phyloP scores from a whole-genome alignment of 1,140 invertebrate species.

The Bombus cullumanus region DNA sequence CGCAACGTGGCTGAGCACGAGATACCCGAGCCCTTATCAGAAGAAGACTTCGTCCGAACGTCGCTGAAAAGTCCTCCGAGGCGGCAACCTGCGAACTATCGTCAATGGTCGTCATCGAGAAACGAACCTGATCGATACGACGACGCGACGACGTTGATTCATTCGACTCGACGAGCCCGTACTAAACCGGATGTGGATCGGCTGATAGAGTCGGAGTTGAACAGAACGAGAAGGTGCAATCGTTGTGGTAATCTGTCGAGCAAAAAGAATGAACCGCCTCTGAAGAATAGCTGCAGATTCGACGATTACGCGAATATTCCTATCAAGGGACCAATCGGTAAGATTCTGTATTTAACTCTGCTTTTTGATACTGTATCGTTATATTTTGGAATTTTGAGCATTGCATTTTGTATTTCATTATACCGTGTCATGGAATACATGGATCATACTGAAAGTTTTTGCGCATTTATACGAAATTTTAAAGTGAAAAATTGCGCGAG shows the following conservation, averaged over 20 bases:
- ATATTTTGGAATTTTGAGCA: not conserved
- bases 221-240: slow-evolving; percentile 55
- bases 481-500: too few species aligned
- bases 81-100: slow-evolving; percentile 19
- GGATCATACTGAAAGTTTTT: too few species aligned
- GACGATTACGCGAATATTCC: slow-evolving; percentile 47
- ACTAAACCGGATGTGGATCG: slow-evolving; percentile 55
- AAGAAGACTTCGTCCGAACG: slow-evolving; percentile 55
- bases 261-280: slow-evolving; percentile 17
- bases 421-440: too few species aligned
- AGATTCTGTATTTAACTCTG: not conserved
- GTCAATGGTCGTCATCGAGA: slow-evolving; percentile 42
- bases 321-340: slow-evolving; percentile 59
- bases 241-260: slow-evolving; percentile 55
- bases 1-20: slow-evolving; percentile 44
- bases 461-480: too few species aligned
- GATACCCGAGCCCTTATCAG: slow-evolving; percentile 52
- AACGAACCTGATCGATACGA: slow-evolving; percentile 52
- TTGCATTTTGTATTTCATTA: not conserved
- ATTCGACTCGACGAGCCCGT: slow-evolving; percentile 29
- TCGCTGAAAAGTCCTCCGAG: slow-evolving; percentile 34
- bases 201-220: slow-evolving; percentile 38
- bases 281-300: slow-evolving; percentile 53
- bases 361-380: not conserved
- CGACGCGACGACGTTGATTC: not conserved